Evolutionary conservation across 2,888 invertebrate species (phyloP), one percentile per base, ranked within the genome.

Genomic region (Pseudococcus longispinus): DNA sequence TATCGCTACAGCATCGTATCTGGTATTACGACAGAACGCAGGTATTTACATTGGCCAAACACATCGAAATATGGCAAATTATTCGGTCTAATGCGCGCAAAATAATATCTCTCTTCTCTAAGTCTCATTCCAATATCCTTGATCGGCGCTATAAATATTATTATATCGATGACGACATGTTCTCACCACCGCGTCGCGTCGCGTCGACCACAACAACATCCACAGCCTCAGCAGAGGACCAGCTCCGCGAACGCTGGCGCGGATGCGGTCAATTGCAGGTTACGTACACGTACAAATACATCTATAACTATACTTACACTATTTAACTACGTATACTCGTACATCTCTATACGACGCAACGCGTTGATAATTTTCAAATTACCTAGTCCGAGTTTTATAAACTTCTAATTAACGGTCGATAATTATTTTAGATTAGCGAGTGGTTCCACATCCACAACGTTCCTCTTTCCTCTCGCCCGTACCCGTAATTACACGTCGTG

Each of bases 321-420:
- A 46, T 46, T 5, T 46, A 46, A 2, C 44, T 37, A 46, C 44
- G 37, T 37, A 46, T 46, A 46, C 44, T 51, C 51, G 51, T 51
- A 51, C n/a, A 46, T 46, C 44, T 15, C n/a, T 20, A 60, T 23
- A 11, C 13, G 26, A 18, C 29, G 70, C 29, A 29, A 23, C 70
- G 18, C 29, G 70, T 26, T 70, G 70, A 70, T 70, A 70, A 70
- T 70, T 70, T 29, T 70, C 15, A 70, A 70, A 70, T 70, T 70
- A 29, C 70, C 70, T 70, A 70, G 15, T 70, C 18, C 29, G 70
- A 70, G 29, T 29, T 15, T 18, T 18, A 29, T 70, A 70, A 70
- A 70, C 29, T 70, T 70, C 70, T 70, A 70, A 70, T 70, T 70
- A 70, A 70, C 70, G 70, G 26, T 29, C 29, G 70, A 70, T 70